A percentile compares a stretch with the other conserved stretches of the same genome.
phyloP scores from a whole-genome alignment of 2,888 invertebrate species.

The Gerosis bhagava region DNA sequence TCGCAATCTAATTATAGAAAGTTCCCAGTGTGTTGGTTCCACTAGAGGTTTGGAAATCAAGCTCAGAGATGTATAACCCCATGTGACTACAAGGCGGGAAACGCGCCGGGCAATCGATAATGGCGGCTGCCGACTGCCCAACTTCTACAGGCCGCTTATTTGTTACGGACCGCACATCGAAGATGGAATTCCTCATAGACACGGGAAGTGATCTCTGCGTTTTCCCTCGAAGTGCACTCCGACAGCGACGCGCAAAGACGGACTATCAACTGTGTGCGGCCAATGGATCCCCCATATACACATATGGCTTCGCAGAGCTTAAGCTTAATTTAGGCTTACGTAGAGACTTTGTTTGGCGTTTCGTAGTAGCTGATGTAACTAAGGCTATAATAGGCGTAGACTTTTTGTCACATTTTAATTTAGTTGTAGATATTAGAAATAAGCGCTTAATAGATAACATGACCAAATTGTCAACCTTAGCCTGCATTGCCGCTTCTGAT shows the following conservation, averaged over 20 bases:
- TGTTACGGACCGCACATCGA: slow-evolving; percentile 16
- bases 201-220: slow-evolving; percentile 10
- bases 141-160: slow-evolving; percentile 18
- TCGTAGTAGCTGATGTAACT: slow-evolving; percentile 39
- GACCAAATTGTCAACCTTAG: not conserved
- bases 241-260: slow-evolving; percentile 28
- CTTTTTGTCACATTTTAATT: slow-evolving; percentile 37
- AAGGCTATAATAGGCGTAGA: slow-evolving; percentile 41
- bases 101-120: slow-evolving; percentile 19
- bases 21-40: too few relatives aligned
- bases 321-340: slow-evolving; percentile 36
- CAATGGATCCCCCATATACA: slow-evolving; percentile 34
- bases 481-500: too few relatives aligned
- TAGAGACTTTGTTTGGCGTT: slow-evolving; percentile 35
- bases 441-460: slow-evolving; percentile 1
- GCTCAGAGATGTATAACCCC: not conserved
- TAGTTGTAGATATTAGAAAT: slow-evolving; percentile 42
- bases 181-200: slow-evolving; percentile 7
- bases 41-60: too few relatives aligned
- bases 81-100: slow-evolving; percentile 13
- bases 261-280: slow-evolving; percentile 39
- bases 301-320: slow-evolving; percentile 33
- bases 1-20: too few relatives aligned
- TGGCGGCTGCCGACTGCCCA: slow-evolving; percentile 23
- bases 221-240: slow-evolving; percentile 17